phyloP scores from a whole-genome alignment of 1,140 invertebrate species.

The Copidosoma floridanum region DNA sequence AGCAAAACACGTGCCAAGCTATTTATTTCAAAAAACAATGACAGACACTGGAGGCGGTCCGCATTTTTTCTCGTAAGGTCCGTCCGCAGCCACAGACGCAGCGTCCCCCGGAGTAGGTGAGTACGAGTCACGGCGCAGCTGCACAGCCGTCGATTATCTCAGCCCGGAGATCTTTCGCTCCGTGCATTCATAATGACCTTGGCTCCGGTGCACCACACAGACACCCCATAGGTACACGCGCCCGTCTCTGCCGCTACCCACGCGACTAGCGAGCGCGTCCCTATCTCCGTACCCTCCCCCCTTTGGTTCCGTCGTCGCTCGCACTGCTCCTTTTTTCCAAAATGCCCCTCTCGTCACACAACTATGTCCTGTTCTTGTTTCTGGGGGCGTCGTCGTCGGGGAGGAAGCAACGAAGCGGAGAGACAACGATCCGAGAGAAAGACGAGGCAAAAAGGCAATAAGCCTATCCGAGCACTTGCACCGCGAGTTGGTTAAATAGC shows the following conservation, averaged over 20 bases:
- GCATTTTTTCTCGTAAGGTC: no score
- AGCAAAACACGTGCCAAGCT: no score
- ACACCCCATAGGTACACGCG: background rate
- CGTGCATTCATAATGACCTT: conserved; percentile 26
- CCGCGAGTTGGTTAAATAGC: background rate
- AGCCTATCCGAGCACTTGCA: background rate
- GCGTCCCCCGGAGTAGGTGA: no score
- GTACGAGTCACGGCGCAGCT: no score
- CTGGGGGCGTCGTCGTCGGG: background rate
- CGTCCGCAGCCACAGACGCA: no score
- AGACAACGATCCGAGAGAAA: background rate
- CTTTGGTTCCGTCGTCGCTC: background rate
- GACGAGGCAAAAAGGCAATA: background rate
- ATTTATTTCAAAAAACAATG: no score
- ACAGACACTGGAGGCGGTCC: no score
- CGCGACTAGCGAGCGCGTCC: background rate
- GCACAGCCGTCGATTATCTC: conserved; percentile 12
- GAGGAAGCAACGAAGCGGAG: no score
- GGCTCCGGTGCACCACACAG: background rate
- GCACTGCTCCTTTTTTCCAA: background rate
- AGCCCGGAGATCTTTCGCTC: conserved; percentile 6
- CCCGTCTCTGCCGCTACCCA: conserved; percentile 2
- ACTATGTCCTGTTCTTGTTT: conserved; percentile 1
- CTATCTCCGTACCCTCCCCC: background rate
- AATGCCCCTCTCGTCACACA: background rate